A percentile compares a stretch with the other conserved stretches of the same genome.
Evolutionary conservation across 2,113 vertebrate genomes (phyloP).

Genomic region (Uria lomvia): DNA sequence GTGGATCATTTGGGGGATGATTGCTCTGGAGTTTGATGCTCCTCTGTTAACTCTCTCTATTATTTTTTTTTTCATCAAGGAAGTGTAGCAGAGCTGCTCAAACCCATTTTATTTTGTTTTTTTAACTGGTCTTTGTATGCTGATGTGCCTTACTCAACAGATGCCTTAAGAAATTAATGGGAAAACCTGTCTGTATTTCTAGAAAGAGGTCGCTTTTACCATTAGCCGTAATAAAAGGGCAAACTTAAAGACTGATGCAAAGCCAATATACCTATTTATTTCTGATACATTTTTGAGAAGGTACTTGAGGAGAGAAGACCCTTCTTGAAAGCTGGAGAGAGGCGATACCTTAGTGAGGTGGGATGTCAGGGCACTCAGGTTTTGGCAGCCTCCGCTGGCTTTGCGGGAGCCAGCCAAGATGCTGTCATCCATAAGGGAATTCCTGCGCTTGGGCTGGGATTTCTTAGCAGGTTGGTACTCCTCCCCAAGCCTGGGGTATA

Average conservation of each 20-base stretch:
- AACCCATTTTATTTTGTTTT: background rate
- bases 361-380: background rate
- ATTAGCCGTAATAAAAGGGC: background rate
- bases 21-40: background rate
- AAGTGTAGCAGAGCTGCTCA: background rate
- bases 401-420: background rate
- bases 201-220: background rate
- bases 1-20: background rate
- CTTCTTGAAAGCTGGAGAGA: background rate
- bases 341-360: background rate
- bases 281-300: background rate
- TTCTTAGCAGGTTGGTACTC: background rate
- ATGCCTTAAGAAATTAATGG: background rate
- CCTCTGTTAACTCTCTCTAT: background rate
- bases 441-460: background rate
- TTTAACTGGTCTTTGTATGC: background rate
- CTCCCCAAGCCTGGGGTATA: background rate
- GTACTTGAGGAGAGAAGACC: background rate
- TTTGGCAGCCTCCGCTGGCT: accelerated
- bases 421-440: background rate
- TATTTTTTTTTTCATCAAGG: background rate
- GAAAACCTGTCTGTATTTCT: background rate
- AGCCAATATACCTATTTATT: background rate
- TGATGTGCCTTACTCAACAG: background rate
- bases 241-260: background rate